Percentiles rank a stretch among this genome's conserved stretches.
Evolutionary conservation across 1,140 invertebrate genomes (phyloP).

Genomic region (Drosophila oshimai): DNA sequence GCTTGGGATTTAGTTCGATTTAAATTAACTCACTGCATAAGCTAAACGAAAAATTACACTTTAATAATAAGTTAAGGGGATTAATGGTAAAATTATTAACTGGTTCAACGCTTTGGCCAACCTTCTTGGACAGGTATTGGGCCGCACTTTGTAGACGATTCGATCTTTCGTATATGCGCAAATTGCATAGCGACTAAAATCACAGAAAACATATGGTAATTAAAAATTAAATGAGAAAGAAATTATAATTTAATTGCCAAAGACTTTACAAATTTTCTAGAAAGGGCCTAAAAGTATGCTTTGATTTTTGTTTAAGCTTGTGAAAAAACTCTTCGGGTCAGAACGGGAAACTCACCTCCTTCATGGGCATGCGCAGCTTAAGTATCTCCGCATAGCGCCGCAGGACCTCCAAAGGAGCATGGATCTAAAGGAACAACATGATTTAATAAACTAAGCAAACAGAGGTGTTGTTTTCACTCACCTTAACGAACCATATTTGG

Average conservation of each 20-base stretch:
- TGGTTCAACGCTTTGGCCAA: conserved; percentile 60
- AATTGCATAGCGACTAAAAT: conserved; percentile 68
- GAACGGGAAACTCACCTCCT: conserved; percentile 86
- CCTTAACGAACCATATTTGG: conserved; percentile 88
- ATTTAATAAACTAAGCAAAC: too few species aligned
- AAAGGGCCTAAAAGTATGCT: conserved; percentile 22
- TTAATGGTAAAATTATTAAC: conserved; percentile 46
- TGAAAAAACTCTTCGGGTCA: not conserved
- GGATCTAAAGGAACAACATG: conserved; percentile 86
- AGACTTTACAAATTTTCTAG: not conserved
- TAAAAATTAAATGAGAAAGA: conserved; percentile 5
- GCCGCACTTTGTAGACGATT: conserved; percentile 75
- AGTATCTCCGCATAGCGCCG: conserved; percentile 96
- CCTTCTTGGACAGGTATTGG: conserved; percentile 75
- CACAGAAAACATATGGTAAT: conserved; percentile 38
- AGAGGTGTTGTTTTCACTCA: too few species aligned
- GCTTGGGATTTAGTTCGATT: conserved; percentile 12
- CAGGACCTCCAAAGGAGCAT: conserved; percentile 93
- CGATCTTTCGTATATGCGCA: conserved; percentile 60
- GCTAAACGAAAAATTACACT: conserved; percentile 1
- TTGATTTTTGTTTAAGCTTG: not conserved
- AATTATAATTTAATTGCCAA: not conserved
- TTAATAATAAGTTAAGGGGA: conserved; percentile 18
- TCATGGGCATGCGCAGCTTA: conserved; percentile 97
- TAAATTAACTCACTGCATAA: conserved; percentile 14